A percentile compares a stretch with the other conserved stretches of the same genome.
Conservation (phyloP, 1,140 invertebrate genomes). For the Trigoniulus corallinus region DNA sequence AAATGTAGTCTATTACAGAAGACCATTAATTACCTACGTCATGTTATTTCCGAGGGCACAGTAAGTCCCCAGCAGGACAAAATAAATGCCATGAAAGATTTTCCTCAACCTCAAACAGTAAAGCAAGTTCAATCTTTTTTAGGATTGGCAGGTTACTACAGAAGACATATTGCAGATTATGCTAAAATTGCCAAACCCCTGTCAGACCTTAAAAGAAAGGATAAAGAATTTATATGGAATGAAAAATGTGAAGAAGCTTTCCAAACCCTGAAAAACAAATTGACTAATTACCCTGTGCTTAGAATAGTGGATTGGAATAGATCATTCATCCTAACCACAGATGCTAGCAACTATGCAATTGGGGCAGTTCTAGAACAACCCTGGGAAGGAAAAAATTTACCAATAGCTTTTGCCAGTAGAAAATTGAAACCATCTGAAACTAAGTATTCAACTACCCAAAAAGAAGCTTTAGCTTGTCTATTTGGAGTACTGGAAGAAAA, state of each 20-base stretch:
- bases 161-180: constrained; percentile 21
- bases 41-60: background rate
- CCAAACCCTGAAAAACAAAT: background rate
- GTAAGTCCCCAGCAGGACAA: background rate
- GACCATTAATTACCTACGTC: constrained; percentile 5
- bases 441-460: background rate
- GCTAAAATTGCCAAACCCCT: constrained; percentile 12
- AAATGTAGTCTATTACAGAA: constrained; percentile 7
- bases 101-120: constrained; percentile 8
- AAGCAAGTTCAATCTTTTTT: constrained; percentile 17
- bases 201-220: too few relatives aligned
- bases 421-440: background rate
- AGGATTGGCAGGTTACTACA: constrained; percentile 22
- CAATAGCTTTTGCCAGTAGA: background rate
- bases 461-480: background rate
- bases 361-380: background rate
- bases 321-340: too few relatives aligned
- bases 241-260: background rate
- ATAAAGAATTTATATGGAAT: background rate
- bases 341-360: background rate
- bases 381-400: background rate
- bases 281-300: background rate
- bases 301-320: background rate
- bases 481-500: background rate
- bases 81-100: constrained; percentile 8